Evolutionary conservation across 64 coral and sea anemone genomes (phyloP).

Genomic region (Stichodactyla mertensii): DNA sequence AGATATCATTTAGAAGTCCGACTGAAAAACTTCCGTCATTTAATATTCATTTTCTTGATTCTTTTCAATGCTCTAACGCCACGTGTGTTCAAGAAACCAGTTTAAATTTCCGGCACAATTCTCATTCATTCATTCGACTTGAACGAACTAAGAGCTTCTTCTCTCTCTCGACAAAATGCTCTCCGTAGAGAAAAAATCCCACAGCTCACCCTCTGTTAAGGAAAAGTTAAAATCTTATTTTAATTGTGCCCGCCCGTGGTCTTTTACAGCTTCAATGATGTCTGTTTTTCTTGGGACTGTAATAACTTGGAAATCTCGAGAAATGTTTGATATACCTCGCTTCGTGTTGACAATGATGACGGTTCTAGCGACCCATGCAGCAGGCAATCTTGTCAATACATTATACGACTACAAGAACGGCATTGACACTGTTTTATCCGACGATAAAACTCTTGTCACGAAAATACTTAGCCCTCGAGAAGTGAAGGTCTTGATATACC

Average conservation of each 20-base stretch:
- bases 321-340: conserved; percentile 25
- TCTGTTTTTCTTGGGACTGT: conserved; percentile 46
- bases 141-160: not conserved
- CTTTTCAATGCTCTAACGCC: not conserved
- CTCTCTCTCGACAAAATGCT: not conserved
- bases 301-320: conserved; percentile 55
- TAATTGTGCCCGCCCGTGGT: conserved; percentile 65
- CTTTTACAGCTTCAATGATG: conserved; percentile 58
- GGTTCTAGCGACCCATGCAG: conserved; percentile 53
- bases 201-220: not conserved
- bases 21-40: not conserved
- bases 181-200: not conserved
- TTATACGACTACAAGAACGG: conserved; percentile 47
- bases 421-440: conserved; percentile 53
- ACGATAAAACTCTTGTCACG: conserved; percentile 45
- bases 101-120: not conserved
- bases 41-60: not conserved
- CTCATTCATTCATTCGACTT: not conserved
- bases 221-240: conserved; percentile 45
- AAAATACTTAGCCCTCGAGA: conserved; percentile 33
- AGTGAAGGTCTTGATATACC: conserved; percentile 33
- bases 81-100: not conserved
- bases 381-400: conserved; percentile 69
- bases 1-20: not conserved
- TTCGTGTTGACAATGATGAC: conserved; percentile 31